Evolutionary conservation across 23 tunicate species (phyloP).

Genomic region (Halocynthia roretzi): DNA sequence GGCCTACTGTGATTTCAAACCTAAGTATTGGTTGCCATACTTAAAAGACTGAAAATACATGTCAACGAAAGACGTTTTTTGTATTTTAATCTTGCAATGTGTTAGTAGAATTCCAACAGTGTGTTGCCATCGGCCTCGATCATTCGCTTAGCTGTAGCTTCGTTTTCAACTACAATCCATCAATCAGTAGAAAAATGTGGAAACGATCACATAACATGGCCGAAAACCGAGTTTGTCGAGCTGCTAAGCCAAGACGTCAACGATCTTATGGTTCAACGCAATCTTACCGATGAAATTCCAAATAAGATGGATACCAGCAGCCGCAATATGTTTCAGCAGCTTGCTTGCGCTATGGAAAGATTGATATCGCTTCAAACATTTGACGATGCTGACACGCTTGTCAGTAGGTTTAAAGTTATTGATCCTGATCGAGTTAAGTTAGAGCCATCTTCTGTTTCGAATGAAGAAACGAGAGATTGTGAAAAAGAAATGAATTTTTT

Average conservation of each 20-base stretch:
- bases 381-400: constrained; percentile 37
- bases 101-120: too few species aligned
- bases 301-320: too few species aligned
- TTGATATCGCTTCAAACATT: constrained; percentile 35
- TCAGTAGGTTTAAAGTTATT: constrained; percentile 40
- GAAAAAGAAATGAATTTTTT: constrained; percentile 24
- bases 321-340: background rate
- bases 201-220: constrained; percentile 6
- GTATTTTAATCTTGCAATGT: too few species aligned
- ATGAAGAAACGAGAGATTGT: background rate
- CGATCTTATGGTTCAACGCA: background rate
- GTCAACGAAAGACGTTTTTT: too few species aligned
- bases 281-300: background rate
- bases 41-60: too few species aligned
- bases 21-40: too few species aligned
- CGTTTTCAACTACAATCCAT: too few species aligned
- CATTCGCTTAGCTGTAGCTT: too few species aligned
- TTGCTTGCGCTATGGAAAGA: constrained; percentile 44
- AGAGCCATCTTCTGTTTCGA: background rate
- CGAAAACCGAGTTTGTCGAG: background rate
- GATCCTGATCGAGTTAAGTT: constrained; percentile 54
- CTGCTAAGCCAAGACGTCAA: constrained; percentile 11
- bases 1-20: too few species aligned
- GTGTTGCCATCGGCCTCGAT: too few species aligned
- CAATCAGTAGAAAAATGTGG: constrained; percentile 1